Evolutionary conservation across 2,888 invertebrate species (phyloP), one percentile per base, ranked within the genome.

Genomic region (Rotaria macrura): DNA sequence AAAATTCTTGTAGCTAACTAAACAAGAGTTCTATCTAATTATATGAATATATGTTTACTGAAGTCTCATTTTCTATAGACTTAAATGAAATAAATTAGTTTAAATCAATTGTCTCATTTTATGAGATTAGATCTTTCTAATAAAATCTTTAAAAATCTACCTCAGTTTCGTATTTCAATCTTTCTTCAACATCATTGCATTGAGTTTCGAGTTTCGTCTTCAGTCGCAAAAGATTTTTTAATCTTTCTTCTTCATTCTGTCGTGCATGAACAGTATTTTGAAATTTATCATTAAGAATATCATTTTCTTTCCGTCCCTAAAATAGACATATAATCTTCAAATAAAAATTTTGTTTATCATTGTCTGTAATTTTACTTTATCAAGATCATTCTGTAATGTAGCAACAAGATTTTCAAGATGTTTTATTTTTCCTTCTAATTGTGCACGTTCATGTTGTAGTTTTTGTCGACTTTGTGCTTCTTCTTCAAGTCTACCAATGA

Each of bases 201-300:
- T 95, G 95, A 0, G 95, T 94, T 92, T 98, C 98, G 89, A 97
- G 96, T 90, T 97, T 99, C 40, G 95, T 93, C 91, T 97, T 97
- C 87, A 97, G 92, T 91, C 99, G 97, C 85, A 89, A 89, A 55
- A 91, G 89, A 86, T 91, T 91, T 88, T 92, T 92, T 79, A 89
- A 95, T 90, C 97, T 97, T 90, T 99, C 99, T 90, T 99, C 99
- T 90, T 99, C 98, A 89, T 98, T 97, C 0, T 96, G 96, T 83
- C 99, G 92, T 0, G 96, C 95, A 90, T 95, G 95, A 4, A 95
- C 95, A 83, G 98, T 91, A 91, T 98, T 97, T 88, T 94, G 94
- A 85, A 95, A 93, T 85, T 96, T 93, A 90, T 99, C 99, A 89
- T 99, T 99, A 38, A 98, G 91, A 23, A 94, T 92, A 92, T 97